Evolutionary conservation across 2,888 invertebrate genomes (phyloP).

Genomic region (Amphipoea oculea): DNA sequence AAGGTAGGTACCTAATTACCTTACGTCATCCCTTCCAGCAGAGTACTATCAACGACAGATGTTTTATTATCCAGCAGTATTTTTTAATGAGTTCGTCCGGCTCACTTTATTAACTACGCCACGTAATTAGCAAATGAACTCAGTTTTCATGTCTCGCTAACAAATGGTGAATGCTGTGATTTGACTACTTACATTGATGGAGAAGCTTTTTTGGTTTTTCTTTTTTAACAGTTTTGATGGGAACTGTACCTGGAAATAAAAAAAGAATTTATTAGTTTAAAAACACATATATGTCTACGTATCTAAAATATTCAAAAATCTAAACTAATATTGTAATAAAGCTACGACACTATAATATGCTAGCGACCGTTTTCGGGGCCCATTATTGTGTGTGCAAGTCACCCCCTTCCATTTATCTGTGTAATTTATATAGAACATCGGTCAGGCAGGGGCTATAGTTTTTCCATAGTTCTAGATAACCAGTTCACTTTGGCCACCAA

Average conservation of each 20-base stretch:
- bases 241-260: conserved; percentile 48
- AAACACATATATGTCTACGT: not conserved
- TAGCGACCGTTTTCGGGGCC: too few species aligned
- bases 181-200: conserved; percentile 13
- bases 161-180: too few species aligned
- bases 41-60: conserved; percentile 39
- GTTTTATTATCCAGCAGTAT: conserved; percentile 52
- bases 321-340: too few species aligned
- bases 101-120: conserved; percentile 63
- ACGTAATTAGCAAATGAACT: conserved; percentile 67
- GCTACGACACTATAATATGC: too few species aligned
- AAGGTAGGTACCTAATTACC: not conserved
- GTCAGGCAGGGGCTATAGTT: too few species aligned
- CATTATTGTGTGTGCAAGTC: too few species aligned
- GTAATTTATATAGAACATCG: too few species aligned
- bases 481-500: too few species aligned
- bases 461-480: too few species aligned
- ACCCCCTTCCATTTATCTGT: too few species aligned
- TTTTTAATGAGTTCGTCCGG: conserved; percentile 62
- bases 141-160: conserved; percentile 34
- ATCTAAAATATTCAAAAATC: too few species aligned
- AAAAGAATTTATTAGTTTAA: not conserved
- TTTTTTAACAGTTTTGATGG: conserved; percentile 8
- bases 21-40: conserved; percentile 33
- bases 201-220: not conserved